Percentiles rank a stretch among this genome's conserved stretches.
Conservation (phyloP, 1,140 invertebrate species). For the Chrysoperla carnea region DNA sequence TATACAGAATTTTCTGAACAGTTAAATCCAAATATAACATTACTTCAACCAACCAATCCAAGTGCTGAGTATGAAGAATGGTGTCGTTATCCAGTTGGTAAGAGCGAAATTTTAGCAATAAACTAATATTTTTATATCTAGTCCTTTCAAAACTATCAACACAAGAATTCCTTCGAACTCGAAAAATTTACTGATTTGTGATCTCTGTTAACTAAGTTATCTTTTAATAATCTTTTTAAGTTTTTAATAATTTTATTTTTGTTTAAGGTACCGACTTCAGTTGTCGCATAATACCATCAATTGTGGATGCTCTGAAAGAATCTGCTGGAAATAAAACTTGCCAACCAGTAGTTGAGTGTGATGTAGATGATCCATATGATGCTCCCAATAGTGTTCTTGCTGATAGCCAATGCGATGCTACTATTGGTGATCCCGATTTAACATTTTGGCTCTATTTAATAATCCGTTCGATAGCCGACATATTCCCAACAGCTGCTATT, state of each 20-base stretch:
- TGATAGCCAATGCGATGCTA: constrained; percentile 40
- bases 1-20: constrained; percentile 35
- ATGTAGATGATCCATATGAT: constrained; percentile 46
- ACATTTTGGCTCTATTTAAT: constrained; percentile 55
- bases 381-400: constrained; percentile 36
- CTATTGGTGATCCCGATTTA: constrained; percentile 36
- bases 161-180: not conserved
- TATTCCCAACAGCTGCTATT: constrained; percentile 52
- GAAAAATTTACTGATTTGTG: too few species aligned
- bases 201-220: too few species aligned
- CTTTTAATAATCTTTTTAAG: too few species aligned
- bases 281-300: constrained; percentile 30
- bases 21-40: constrained; percentile 29
- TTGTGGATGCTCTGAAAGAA: constrained; percentile 19
- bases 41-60: constrained; percentile 27
- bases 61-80: constrained; percentile 19
- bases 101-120: not conserved
- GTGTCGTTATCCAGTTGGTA: constrained; percentile 19
- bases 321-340: constrained; percentile 24
- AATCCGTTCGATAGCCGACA: constrained; percentile 51
- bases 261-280: constrained; percentile 30
- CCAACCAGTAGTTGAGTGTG: constrained; percentile 42
- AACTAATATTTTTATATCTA: too few species aligned
- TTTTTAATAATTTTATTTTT: not conserved
- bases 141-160: not conserved